A percentile compares a stretch with the other conserved stretches of the same genome.
Evolutionary conservation across 2,888 invertebrate species (phyloP).

Genomic region (Luperina testacea): DNA sequence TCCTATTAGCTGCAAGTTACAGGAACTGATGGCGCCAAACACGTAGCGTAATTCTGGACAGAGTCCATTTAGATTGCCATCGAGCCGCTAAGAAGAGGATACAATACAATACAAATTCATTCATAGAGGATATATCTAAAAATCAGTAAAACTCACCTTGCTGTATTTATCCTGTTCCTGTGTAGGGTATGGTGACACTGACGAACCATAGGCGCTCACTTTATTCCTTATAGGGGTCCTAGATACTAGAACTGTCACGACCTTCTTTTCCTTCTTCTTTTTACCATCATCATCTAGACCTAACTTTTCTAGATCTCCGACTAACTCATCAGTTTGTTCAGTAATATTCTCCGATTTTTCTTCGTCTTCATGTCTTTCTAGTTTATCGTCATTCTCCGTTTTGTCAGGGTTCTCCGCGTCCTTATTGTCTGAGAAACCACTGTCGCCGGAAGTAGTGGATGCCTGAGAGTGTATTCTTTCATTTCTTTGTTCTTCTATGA

Average conservation of each 20-base stretch:
- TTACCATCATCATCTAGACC: constrained; percentile 60
- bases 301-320: constrained; percentile 67
- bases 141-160: constrained; percentile 45
- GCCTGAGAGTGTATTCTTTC: constrained; percentile 77
- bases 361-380: constrained; percentile 22
- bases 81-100: neutral
- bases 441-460: constrained; percentile 78
- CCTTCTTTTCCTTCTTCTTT: constrained; percentile 71
- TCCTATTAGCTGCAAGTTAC: no score
- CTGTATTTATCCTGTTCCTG: constrained; percentile 56
- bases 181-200: constrained; percentile 36
- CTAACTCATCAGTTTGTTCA: constrained; percentile 63
- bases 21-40: neutral
- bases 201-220: neutral
- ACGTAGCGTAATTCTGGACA: neutral
- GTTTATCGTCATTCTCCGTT: constrained; percentile 33
- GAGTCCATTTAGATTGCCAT: neutral
- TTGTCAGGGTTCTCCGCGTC: constrained; percentile 46
- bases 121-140: neutral
- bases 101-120: no score
- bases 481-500: constrained; percentile 73
- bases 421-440: constrained; percentile 79
- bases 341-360: constrained; percentile 22
- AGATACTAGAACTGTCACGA: constrained; percentile 68
- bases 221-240: constrained; percentile 68